Base-by-base conservation (phyloP, 2,888 invertebrate species). In the Parelbella ahira region DNA sequence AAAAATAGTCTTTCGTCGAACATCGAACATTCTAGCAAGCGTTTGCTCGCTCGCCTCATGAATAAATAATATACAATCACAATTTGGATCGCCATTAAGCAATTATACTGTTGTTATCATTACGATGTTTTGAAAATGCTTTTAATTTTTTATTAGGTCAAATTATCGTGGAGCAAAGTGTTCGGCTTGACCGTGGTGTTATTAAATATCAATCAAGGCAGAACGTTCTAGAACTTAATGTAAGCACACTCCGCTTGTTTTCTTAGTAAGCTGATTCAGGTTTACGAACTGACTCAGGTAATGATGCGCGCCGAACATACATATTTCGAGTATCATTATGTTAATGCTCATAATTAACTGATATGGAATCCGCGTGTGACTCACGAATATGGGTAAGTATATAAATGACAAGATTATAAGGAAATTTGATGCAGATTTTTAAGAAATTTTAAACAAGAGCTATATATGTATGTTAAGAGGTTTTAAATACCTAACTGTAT, bases 61-160 rank as follows among this genome's bases (percentile, higher is more conserved):
- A 83, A 81, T 86, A 84, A 81, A 84, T 84, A 82, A 83, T 80
- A 76, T 68, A 63, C 64, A 79, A 73, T 81, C 79, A 78, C 70
- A 81, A 81, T 81, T 80, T 74, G 68, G 72, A 60, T 67, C 63
- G 67, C 75, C 83, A 84, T 87, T 86, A 87, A 77, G 79, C 77
- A 84, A 87, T 87, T 86, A 86, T 79, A 65, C 66, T 56, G 78
- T 77, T 82, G 78, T 81, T 81, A 77, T 66, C 74, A 79, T 76
- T 76, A 81, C 71, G 62, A 80, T 77, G 74, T 81, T 84, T 79
- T 82, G 57, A 65, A 81, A 84, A 82, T 76, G 82, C 80, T 82
- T 86, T 87, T 82, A 84, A 84, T 82, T 86, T 86, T 87, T 86
- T 86, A 86, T 81, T 77, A 75, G 74, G 67, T 58, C 70, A 73